phyloP scores from a whole-genome alignment of 2,888 invertebrate species.

The Drosophila diplacantha region DNA sequence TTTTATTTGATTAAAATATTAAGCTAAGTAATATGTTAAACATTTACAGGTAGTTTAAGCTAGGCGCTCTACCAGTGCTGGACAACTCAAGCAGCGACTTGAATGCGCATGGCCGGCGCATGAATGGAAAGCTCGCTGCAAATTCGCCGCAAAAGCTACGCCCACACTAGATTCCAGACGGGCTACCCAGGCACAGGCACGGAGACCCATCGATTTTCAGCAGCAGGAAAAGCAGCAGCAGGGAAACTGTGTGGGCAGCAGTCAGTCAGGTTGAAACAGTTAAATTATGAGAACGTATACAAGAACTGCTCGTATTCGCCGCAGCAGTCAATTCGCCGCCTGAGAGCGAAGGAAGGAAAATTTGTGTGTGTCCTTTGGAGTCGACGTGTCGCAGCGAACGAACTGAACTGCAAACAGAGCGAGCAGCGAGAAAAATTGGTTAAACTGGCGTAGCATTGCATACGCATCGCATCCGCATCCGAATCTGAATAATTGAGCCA shows the following conservation, averaged over 20 bases:
- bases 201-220: slow-evolving; percentile 62
- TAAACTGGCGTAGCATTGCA: slow-evolving; percentile 29
- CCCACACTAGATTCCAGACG: slow-evolving; percentile 37
- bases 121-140: slow-evolving; percentile 57
- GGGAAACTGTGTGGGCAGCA: slow-evolving; percentile 39
- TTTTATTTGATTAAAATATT: neutral
- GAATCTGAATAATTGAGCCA: slow-evolving; percentile 43
- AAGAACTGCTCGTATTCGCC: slow-evolving; percentile 59
- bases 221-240: slow-evolving; percentile 48
- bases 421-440: slow-evolving; percentile 23
- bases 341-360: slow-evolving; percentile 28
- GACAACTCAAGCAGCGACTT: neutral
- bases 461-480: slow-evolving; percentile 13
- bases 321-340: slow-evolving; percentile 55
- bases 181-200: slow-evolving; percentile 21
- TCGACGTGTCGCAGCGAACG: slow-evolving; percentile 36
- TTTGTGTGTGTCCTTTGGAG: slow-evolving; percentile 40
- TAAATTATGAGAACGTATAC: slow-evolving; percentile 62
- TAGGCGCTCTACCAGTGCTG: slow-evolving; percentile 34
- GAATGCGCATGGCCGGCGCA: slow-evolving; percentile 43
- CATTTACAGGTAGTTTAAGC: slow-evolving; percentile 1
- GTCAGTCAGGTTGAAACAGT: slow-evolving; percentile 50
- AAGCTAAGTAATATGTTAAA: neutral
- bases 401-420: slow-evolving; percentile 10
- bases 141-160: slow-evolving; percentile 47